Evolutionary conservation across 2,797 vertebrate species (phyloP).

Genomic region (Poeciliopsis paucimaculata): DNA sequence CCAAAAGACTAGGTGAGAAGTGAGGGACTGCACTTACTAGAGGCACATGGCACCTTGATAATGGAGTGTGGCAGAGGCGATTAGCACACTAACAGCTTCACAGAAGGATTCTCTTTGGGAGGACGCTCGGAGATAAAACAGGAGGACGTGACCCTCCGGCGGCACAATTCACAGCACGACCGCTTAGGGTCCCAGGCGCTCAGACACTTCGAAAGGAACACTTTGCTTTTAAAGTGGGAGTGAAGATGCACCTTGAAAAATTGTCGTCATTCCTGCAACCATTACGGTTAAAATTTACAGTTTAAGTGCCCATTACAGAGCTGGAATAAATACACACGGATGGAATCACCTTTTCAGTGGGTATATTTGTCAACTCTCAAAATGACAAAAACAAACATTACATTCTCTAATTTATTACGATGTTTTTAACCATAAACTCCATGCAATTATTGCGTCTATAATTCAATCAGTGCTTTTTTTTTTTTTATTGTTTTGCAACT

Average conservation of each 20-base stretch:
- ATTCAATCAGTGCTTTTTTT: conserved; percentile 10
- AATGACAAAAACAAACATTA: conserved; percentile 14
- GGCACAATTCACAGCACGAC: conserved; percentile 61
- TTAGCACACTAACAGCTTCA: conserved; percentile 78
- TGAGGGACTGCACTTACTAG: conserved; percentile 52
- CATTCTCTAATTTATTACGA: not conserved
- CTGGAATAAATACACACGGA: not conserved
- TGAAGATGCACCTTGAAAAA: conserved; percentile 20
- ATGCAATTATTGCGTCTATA: not conserved
- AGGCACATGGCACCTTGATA: conserved; percentile 68
- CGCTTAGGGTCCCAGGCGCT: conserved; percentile 18
- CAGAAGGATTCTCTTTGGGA: conserved; percentile 55
- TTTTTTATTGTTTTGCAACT: not conserved
- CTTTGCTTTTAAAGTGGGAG: conserved; percentile 15
- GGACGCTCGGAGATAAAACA: conserved; percentile 30
- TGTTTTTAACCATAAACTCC: not conserved
- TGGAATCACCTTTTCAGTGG: not conserved
- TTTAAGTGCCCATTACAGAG: not conserved
- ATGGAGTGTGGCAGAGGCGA: conserved; percentile 71
- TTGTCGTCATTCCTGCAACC: not conserved
- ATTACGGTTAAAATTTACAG: conserved; percentile 1
- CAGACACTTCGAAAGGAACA: conserved; percentile 58
- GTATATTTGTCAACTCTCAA: conserved; percentile 2
- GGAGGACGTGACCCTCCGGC: conserved; percentile 43
- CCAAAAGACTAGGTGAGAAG: conserved; percentile 56